Conservation (phyloP, 2,888 invertebrate species). For the Deilephila porcellus region DNA sequence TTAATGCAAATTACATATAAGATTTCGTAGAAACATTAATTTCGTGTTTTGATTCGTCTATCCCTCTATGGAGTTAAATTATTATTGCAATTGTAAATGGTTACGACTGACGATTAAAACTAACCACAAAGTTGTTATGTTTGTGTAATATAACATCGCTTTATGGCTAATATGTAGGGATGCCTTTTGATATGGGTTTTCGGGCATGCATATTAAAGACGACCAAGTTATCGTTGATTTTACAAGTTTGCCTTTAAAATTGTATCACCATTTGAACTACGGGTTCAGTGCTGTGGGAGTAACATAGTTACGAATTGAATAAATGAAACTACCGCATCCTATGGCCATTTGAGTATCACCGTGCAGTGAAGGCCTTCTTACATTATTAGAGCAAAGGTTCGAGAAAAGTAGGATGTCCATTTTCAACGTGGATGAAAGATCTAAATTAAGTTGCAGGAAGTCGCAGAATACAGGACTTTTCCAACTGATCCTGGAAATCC, state of each 20-base stretch:
- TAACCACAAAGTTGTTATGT: slow-evolving; percentile 59
- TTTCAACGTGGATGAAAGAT: too few relatives aligned
- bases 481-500: too few relatives aligned
- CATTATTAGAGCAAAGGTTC: neutral
- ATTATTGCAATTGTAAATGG: slow-evolving; percentile 80
- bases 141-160: slow-evolving; percentile 54
- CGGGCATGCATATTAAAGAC: too few relatives aligned
- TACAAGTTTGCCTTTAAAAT: too few relatives aligned
- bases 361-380: neutral
- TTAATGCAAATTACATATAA: slow-evolving; percentile 63
- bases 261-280: too few relatives aligned
- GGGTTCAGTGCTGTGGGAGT: too few relatives aligned
- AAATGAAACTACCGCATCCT: neutral
- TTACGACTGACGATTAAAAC: slow-evolving; percentile 78
- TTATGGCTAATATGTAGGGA: slow-evolving; percentile 64
- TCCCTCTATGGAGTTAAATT: slow-evolving; percentile 73
- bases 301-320: too few relatives aligned
- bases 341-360: neutral
- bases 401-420: too few relatives aligned
- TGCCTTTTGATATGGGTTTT: neutral
- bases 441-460: too few relatives aligned
- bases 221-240: too few relatives aligned
- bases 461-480: too few relatives aligned
- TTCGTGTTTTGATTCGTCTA: slow-evolving; percentile 69
- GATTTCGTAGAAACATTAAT: slow-evolving; percentile 62